A percentile compares a stretch with the other conserved stretches of the same genome.
Evolutionary conservation across 92 coral and sea anemone species (phyloP).

Genomic region (Scolanthus callimorphus): DNA sequence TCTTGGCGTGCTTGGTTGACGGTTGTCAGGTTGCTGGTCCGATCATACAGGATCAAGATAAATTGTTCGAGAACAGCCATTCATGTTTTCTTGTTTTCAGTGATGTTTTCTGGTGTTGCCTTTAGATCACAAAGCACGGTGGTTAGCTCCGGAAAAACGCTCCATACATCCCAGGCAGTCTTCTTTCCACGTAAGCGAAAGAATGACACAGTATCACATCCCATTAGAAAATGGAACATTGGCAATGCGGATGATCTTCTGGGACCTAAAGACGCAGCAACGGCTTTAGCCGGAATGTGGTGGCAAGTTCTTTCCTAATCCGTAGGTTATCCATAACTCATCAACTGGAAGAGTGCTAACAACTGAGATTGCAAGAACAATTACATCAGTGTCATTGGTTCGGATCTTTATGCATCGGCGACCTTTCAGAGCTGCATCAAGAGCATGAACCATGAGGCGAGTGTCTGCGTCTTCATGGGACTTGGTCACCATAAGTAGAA

Average conservation of each 20-base stretch:
- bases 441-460: constrained; percentile 36
- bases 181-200: constrained; percentile 52
- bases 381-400: constrained; percentile 37
- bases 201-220: constrained; percentile 62
- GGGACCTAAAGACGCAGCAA: constrained; percentile 49
- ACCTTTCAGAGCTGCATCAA: too few relatives aligned
- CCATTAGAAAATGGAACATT: constrained; percentile 63
- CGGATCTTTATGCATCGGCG: constrained; percentile 44
- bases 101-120: constrained; percentile 29
- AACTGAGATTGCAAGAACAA: constrained; percentile 44
- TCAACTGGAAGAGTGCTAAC: constrained; percentile 20
- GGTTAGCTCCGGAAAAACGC: constrained; percentile 54
- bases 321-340: constrained; percentile 32
- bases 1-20: too few relatives aligned
- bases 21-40: too few relatives aligned
- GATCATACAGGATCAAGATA: constrained; percentile 13
- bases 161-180: constrained; percentile 58
- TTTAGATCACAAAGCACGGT: constrained; percentile 34
- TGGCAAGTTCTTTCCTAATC: constrained; percentile 31
- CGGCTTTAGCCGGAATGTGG: constrained; percentile 24
- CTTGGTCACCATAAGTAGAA: constrained; percentile 27
- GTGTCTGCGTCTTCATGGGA: constrained; percentile 53
- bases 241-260: constrained; percentile 43
- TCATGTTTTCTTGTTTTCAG: constrained; percentile 22
- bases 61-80: constrained; percentile 37